A percentile compares a stretch with the other conserved stretches of the same genome.
Conservation (phyloP, 2,113 vertebrate genomes). For the Cynopterus brachyotis region DNA sequence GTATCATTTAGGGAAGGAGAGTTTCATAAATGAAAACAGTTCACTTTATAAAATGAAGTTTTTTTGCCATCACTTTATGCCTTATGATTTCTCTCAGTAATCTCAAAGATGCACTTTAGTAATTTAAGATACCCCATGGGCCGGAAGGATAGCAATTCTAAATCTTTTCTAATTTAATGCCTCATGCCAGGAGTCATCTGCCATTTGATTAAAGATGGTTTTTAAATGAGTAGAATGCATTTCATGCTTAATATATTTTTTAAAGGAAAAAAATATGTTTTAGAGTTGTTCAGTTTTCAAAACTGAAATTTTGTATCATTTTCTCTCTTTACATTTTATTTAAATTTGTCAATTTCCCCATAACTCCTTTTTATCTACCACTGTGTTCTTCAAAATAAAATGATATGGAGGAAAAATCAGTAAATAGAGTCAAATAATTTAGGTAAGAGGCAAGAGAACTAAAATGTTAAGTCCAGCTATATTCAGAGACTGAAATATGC, state of each 20-base stretch:
- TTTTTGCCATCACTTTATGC: neutral
- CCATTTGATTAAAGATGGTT: neutral
- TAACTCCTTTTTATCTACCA: neutral
- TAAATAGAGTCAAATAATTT: neutral
- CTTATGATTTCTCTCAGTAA: neutral
- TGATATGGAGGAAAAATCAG: neutral
- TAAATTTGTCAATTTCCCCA: neutral
- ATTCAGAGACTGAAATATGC: too few relatives aligned
- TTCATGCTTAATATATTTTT: neutral
- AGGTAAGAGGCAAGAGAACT: too few relatives aligned
- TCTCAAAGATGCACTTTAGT: neutral
- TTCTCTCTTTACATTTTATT: neutral
- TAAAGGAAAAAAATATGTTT: neutral
- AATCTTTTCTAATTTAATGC: neutral
- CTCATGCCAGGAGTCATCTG: neutral
- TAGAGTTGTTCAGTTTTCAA: neutral
- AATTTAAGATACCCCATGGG: neutral
- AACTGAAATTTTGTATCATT: neutral
- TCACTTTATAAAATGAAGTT: neutral
- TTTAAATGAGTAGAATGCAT: neutral
- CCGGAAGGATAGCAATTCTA: neutral
- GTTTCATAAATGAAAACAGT: neutral
- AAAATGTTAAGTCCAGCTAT: too few relatives aligned
- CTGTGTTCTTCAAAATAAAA: constrained; percentile 22
- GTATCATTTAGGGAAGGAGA: neutral